Percentiles rank a stretch among this genome's conserved stretches.
Evolutionary conservation across 2,888 invertebrate species (phyloP).

Genomic region (Allophyes oxyacanthae): DNA sequence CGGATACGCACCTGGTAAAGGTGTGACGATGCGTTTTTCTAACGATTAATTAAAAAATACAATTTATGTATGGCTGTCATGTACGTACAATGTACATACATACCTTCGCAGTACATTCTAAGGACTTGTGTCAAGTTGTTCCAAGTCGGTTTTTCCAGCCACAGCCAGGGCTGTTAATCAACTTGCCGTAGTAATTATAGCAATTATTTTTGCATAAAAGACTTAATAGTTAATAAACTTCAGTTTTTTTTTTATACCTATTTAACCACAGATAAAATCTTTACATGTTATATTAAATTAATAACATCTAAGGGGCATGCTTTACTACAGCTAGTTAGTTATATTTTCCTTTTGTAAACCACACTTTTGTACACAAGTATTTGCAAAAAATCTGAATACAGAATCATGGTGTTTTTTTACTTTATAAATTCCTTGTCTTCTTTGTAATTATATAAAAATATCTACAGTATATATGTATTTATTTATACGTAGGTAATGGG

Average conservation of each 20-base stretch:
- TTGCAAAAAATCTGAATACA: no score
- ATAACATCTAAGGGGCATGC: not conserved
- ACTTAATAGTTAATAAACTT: slow-evolving; percentile 38
- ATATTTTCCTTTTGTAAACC: no score
- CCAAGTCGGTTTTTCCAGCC: slow-evolving; percentile 31
- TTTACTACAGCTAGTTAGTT: not conserved
- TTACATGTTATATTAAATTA: slow-evolving; percentile 2
- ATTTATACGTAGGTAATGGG: slow-evolving; percentile 4
- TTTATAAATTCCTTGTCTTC: no score
- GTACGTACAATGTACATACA: not conserved
- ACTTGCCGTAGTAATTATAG: slow-evolving; percentile 33
- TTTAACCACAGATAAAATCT: slow-evolving; percentile 9
- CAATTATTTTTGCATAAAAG: slow-evolving; percentile 44
- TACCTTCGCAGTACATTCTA: slow-evolving; percentile 16
- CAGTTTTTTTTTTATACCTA: slow-evolving; percentile 8
- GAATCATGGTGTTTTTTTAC: no score
- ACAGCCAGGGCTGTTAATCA: slow-evolving; percentile 34
- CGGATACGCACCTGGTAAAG: slow-evolving; percentile 58
- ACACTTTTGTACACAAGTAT: no score
- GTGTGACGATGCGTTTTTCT: slow-evolving; percentile 55
- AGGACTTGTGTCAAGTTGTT: slow-evolving; percentile 1
- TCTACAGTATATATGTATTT: not conserved
- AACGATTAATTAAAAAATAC: slow-evolving; percentile 16
- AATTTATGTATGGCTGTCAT: slow-evolving; percentile 16
- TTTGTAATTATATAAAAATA: no score